Percentiles rank a stretch among this genome's conserved stretches.
Evolutionary conservation across 2,797 vertebrate species (phyloP).

Genomic region (Astyanax mexicanus): DNA sequence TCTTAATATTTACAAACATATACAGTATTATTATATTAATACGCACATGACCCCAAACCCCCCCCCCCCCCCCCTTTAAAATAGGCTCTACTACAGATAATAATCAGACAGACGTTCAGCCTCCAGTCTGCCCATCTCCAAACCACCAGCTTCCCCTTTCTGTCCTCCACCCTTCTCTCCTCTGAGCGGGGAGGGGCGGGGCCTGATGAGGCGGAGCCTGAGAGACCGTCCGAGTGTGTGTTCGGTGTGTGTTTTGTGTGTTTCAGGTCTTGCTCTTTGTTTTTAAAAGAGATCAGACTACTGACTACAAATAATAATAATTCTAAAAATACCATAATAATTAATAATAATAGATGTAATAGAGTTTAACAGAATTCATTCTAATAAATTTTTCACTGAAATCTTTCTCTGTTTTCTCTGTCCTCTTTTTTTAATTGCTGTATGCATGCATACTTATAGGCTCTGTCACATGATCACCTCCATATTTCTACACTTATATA

Average conservation of each 20-base stretch:
- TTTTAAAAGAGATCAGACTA: slow-evolving; percentile 4
- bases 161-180: slow-evolving; percentile 73
- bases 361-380: slow-evolving; percentile 14
- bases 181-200: slow-evolving; percentile 65
- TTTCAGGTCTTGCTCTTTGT: slow-evolving; percentile 39
- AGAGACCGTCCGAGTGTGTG: slow-evolving; percentile 38
- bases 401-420: not conserved
- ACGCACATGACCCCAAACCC: not conserved
- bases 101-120: too few species aligned
- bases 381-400: slow-evolving; percentile 41
- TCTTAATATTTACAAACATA: not conserved
- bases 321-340: too few species aligned
- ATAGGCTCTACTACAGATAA: too few species aligned
- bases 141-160: slow-evolving; percentile 57
- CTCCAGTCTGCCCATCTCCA: slow-evolving; percentile 48
- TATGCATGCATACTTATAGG: too few species aligned
- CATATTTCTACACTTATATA: too few species aligned
- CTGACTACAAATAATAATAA: not conserved
- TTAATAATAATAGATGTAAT: too few species aligned
- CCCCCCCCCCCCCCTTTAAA: too few species aligned
- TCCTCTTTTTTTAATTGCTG: too few species aligned
- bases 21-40: not conserved
- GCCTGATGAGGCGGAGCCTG: slow-evolving; percentile 46
- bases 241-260: slow-evolving; percentile 44
- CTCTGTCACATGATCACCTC: too few species aligned